A percentile compares a stretch with the other conserved stretches of the same genome.
Conservation (phyloP, 2,888 invertebrate genomes). For the Ormyrus thymus region DNA sequence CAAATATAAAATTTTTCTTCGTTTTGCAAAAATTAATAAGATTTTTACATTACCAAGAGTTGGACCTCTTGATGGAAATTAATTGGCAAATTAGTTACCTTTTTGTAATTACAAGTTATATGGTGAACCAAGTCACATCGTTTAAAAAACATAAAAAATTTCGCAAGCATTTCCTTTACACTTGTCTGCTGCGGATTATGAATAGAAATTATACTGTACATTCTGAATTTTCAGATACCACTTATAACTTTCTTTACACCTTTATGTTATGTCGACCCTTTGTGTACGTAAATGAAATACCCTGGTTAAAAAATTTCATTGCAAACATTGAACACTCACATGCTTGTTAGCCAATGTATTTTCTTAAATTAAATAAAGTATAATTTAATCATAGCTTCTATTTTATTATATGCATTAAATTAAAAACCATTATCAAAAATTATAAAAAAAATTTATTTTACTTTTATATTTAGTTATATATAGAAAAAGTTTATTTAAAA, state of each 20-base stretch:
- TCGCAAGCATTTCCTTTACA: background rate
- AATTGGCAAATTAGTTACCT: constrained; percentile 14
- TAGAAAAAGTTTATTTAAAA: no score
- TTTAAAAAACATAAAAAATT: constrained; percentile 47
- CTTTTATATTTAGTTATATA: no score
- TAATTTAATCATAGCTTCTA: background rate
- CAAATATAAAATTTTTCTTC: constrained; percentile 43
- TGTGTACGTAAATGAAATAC: constrained; percentile 4
- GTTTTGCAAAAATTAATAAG: constrained; percentile 15
- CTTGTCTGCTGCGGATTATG: constrained; percentile 22
- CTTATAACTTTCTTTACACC: background rate
- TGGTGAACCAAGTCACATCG: constrained; percentile 39
- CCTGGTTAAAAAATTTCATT: constrained; percentile 26
- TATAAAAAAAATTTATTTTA: no score
- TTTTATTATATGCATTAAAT: no score
- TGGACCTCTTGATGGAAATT: constrained; percentile 19
- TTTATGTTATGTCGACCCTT: constrained; percentile 8
- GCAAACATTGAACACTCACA: constrained; percentile 17
- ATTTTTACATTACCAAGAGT: constrained; percentile 12
- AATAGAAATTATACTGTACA: constrained; percentile 28
- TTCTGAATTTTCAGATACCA: constrained; percentile 13
- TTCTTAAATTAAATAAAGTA: background rate
- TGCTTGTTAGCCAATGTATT: background rate
- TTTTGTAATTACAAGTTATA: constrained; percentile 24
- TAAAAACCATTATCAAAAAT: no score